phyloP scores from a whole-genome alignment of 2,888 invertebrate genomes.

The Lepetodrilus schrolli region DNA sequence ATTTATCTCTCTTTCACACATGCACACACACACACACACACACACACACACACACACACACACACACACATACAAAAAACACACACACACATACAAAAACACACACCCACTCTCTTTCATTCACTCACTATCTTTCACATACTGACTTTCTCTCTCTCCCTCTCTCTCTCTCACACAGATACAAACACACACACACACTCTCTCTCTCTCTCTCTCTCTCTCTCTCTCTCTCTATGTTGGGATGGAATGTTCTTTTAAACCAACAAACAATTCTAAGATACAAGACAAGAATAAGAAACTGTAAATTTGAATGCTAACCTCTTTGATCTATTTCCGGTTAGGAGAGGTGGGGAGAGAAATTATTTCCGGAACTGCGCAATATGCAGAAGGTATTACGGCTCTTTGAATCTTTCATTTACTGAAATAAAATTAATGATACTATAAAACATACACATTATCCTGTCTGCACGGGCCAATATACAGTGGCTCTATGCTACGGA shows the following conservation, averaged over 20 bases:
- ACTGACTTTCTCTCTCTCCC: too few relatives aligned
- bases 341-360: background rate
- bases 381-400: background rate
- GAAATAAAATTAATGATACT: background rate
- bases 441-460: background rate
- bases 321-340: background rate
- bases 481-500: background rate
- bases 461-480: background rate
- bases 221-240: background rate
- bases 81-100: too few relatives aligned
- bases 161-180: too few relatives aligned
- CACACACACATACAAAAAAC: too few relatives aligned
- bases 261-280: background rate
- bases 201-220: too few relatives aligned
- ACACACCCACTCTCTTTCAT: too few relatives aligned
- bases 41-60: too few relatives aligned
- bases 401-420: constrained; percentile 25
- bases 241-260: background rate
- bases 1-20: too few relatives aligned
- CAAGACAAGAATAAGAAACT: background rate
- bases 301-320: background rate
- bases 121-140: too few relatives aligned
- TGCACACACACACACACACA: too few relatives aligned
- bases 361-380: constrained; percentile 13
- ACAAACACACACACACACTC: too few relatives aligned